phyloP scores from a whole-genome alignment of 2,888 invertebrate genomes.

The Theodoxus fluviatilis region DNA sequence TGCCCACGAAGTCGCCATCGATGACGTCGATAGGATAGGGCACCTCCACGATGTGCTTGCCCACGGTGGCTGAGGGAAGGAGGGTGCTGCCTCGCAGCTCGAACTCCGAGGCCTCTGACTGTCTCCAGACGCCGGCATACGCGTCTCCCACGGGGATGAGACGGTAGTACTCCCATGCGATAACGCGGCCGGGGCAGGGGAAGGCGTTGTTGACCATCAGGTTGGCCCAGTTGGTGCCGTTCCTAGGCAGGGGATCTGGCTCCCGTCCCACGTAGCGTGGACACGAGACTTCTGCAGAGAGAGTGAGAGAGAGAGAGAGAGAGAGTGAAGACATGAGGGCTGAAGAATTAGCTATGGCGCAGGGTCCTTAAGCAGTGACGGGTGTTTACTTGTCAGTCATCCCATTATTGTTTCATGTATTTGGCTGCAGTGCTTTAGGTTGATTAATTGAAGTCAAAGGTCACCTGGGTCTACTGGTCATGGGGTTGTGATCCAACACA shows the following conservation, averaged over 20 bases:
- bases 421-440: no score
- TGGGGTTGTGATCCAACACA: no score
- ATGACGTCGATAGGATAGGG: conserved; percentile 44
- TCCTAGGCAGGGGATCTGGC: conserved; percentile 43
- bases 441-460: no score
- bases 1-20: conserved; percentile 60
- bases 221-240: conserved; percentile 52
- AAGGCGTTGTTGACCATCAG: conserved; percentile 60
- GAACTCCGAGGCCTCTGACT: conserved; percentile 45
- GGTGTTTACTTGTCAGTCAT: no score
- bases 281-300: conserved; percentile 36
- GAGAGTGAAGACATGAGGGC: no score
- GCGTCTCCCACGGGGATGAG: conserved; percentile 44
- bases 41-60: conserved; percentile 39
- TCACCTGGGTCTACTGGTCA: no score
- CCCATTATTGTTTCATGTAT: no score
- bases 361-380: no score
- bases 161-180: conserved; percentile 55
- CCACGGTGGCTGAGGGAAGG: conserved; percentile 45
- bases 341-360: no score
- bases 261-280: conserved; percentile 50
- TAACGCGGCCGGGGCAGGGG: conserved; percentile 54
- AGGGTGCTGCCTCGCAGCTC: conserved; percentile 45
- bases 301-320: background rate
- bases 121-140: conserved; percentile 57